Conservation (phyloP, 2,888 invertebrate genomes). For the Incurvaria masculella region DNA sequence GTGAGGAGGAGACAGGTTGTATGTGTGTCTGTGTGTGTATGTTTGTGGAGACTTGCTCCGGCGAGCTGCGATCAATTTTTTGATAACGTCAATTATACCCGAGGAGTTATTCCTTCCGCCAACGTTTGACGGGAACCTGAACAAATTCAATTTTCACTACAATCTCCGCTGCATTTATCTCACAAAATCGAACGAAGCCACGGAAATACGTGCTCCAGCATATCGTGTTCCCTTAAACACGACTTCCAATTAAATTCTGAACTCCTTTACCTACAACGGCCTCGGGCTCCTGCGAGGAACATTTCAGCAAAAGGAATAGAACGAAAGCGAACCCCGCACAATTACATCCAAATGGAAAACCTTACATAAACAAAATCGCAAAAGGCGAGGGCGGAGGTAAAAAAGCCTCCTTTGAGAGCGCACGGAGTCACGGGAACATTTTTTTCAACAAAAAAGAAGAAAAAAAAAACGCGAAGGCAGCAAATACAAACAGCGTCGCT, state of each 20-base stretch:
- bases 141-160: constrained; percentile 49
- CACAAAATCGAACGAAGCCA: no score
- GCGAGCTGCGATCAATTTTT: constrained; percentile 40
- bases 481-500: constrained; percentile 41
- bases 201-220: neutral
- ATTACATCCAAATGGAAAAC: constrained; percentile 52
- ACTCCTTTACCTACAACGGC: neutral
- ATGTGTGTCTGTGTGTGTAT: no score
- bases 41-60: no score
- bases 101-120: constrained; percentile 45
- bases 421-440: constrained; percentile 20
- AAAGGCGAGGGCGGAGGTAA: constrained; percentile 25
- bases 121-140: constrained; percentile 45
- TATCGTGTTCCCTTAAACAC: neutral
- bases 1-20: no score
- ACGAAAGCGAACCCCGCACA: constrained; percentile 31
- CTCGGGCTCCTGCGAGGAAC: neutral
- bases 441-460: constrained; percentile 33
- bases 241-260: neutral
- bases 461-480: constrained; percentile 41
- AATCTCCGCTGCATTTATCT: constrained; percentile 23
- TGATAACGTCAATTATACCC: constrained; percentile 46
- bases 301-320: neutral
- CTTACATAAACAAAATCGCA: constrained; percentile 52
- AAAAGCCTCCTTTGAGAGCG: neutral